phyloP scores from a whole-genome alignment of 2,113 vertebrate species.

The Trichomycterus rosablanca region DNA sequence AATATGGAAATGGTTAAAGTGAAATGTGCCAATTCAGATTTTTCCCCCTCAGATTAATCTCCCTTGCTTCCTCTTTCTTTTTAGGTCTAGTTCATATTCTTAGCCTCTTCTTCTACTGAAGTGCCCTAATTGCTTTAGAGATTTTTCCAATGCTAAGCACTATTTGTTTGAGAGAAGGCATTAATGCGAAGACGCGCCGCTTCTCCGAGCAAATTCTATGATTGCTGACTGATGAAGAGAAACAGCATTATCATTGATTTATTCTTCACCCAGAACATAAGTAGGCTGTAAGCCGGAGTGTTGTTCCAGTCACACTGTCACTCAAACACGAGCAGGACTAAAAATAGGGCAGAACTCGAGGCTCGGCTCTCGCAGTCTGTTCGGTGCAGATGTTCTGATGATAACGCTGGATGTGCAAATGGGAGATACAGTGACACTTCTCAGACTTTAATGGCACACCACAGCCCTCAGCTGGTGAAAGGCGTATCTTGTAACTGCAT shows the following conservation, averaged over 20 bases:
- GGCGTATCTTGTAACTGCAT: background rate
- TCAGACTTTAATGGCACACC: too few species aligned
- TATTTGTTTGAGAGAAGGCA: conserved; percentile 46
- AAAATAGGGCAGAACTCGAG: conserved; percentile 42
- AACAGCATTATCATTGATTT: conserved; percentile 44
- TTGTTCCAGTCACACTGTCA: conserved; percentile 14
- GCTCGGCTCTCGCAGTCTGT: conserved; percentile 43
- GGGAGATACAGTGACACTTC: conserved; percentile 12
- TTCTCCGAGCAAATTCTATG: conserved; percentile 11
- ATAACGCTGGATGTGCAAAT: background rate
- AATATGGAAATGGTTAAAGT: too few species aligned
- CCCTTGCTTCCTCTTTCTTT: background rate
- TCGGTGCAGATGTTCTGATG: conserved; percentile 22
- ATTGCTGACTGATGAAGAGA: conserved; percentile 32
- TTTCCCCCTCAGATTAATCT: too few species aligned
- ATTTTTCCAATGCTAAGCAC: conserved; percentile 46
- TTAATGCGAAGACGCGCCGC: conserved; percentile 40
- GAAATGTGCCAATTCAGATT: too few species aligned
- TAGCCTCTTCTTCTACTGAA: background rate
- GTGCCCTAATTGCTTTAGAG: conserved; percentile 23
- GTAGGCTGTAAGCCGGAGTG: conserved; percentile 15
- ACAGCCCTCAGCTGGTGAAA: conserved; percentile 8
- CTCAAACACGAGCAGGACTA: conserved; percentile 39
- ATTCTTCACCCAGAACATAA: conserved; percentile 26
- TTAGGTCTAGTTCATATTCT: background rate